Evolutionary conservation across 2,888 invertebrate species (phyloP), one percentile per base, ranked within the genome.

Genomic region (Aromia moschata): DNA sequence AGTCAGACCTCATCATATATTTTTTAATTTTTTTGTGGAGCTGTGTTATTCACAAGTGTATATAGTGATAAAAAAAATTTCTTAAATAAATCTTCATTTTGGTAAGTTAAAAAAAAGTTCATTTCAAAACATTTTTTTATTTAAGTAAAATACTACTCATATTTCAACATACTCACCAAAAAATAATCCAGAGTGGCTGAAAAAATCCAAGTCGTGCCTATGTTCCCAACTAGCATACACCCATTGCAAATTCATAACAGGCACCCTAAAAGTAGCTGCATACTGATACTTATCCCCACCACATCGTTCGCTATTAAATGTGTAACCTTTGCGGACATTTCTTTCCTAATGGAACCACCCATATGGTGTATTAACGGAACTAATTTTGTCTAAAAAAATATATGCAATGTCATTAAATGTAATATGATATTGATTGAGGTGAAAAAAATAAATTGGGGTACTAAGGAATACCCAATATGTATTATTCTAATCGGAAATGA

Each of bases 301-400:
- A 73, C 92, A 92, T 72, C n/a, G n/a, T n/a, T n/a, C 65, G 97
- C 94, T 70, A 98, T 93, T 69, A 98, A 85, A 84, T 98, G 97
- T 53, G 97, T 98, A 69, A 95, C 92, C 78, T 91, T 91, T 57
- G 88, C 87, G 62, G 89, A 89, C 87, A 94, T 90, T 77, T 97
- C 95, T 82, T 92, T 93, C 67, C 96, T 87, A 75, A 97, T 93
- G 73, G 94, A 94, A 45, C 97, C 98, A 71, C 96, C 96, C 97
- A 98, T 97, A 79, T 92, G 91, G 84, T 97, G 97, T 72, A 97
- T 92, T 79, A 95, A 84, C 71, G 91, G 91, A 72, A 95, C 92
- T 79, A 96, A 84, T 80, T 88, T 88, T 74, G 90, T 90, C 96
- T 96, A 82, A 12, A 80, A 82, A n/a, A n/a, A n/a, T n/a, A n/a